Evolutionary conservation across 2,888 invertebrate genomes (phyloP).

Genomic region (Harpalus rubripes): DNA sequence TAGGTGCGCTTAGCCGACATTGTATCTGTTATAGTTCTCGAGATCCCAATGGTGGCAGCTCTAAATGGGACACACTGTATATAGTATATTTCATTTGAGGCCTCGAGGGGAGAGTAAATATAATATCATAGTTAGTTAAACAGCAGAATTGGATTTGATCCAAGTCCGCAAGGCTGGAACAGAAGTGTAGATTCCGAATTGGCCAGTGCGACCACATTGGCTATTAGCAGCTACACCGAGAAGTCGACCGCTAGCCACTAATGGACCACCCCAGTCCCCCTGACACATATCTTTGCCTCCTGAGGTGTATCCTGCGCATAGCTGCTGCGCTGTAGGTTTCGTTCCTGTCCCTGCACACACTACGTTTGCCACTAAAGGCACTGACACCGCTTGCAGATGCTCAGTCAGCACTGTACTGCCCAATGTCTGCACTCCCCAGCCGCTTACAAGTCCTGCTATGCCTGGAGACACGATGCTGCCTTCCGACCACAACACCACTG

Average conservation of each 20-base stretch:
- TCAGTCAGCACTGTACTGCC: conserved; percentile 8
- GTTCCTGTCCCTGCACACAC: background rate
- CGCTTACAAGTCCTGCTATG: background rate
- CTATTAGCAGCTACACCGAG: conserved; percentile 25
- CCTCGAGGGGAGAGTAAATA: no score
- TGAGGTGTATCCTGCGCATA: conserved; percentile 42
- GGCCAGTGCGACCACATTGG: conserved; percentile 9
- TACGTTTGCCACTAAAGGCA: background rate
- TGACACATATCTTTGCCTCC: conserved; percentile 43
- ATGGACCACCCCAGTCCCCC: conserved; percentile 48
- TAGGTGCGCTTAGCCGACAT: no score
- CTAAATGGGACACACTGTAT: no score
- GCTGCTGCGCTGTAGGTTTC: background rate
- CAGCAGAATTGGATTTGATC: conserved; percentile 38
- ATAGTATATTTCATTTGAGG: no score
- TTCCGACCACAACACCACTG: conserved; percentile 1
- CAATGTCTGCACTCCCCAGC: conserved; percentile 21
- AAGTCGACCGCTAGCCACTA: conserved; percentile 13
- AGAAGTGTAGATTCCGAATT: conserved; percentile 39
- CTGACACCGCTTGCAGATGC: conserved; percentile 9
- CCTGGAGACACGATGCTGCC: conserved; percentile 8
- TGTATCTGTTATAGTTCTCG: no score
- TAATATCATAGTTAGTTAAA: background rate
- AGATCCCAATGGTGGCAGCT: no score
- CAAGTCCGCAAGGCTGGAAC: conserved; percentile 18